A percentile compares a stretch with the other conserved stretches of the same genome.
Conservation (phyloP, 2,888 invertebrate species). For the Cosmopolites sordidus region DNA sequence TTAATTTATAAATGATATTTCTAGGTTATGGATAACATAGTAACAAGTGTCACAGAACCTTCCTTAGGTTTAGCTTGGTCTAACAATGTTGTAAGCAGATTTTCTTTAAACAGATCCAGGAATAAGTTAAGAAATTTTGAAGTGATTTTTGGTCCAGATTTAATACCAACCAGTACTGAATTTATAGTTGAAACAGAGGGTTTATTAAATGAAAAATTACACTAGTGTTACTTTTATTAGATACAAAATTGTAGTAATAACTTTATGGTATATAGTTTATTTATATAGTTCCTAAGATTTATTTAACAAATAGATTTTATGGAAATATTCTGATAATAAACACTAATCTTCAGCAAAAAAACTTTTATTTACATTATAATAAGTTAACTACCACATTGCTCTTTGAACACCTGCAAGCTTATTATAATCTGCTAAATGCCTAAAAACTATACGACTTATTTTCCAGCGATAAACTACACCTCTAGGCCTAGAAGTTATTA, state of each 20-base stretch:
- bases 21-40: constrained; percentile 38
- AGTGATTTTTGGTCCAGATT: constrained; percentile 57
- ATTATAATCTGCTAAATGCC: constrained; percentile 90
- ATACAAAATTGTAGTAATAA: neutral
- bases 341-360: neutral
- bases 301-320: neutral
- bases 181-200: constrained; percentile 50
- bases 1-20: too few relatives aligned
- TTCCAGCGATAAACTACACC: constrained; percentile 79
- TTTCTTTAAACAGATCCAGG: constrained; percentile 49
- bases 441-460: constrained; percentile 85
- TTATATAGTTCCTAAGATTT: constrained; percentile 2
- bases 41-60: constrained; percentile 48
- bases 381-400: constrained; percentile 94
- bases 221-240: constrained; percentile 1
- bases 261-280: too few relatives aligned
- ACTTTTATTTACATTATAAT: too few relatives aligned
- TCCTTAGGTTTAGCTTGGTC: constrained; percentile 65
- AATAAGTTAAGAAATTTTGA: constrained; percentile 48
- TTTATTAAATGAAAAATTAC: constrained; percentile 7
- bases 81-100: constrained; percentile 58
- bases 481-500: constrained; percentile 80
- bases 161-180: constrained; percentile 49
- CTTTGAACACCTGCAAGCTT: constrained; percentile 86
- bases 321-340: neutral